phyloP scores from a whole-genome alignment of 2,797 vertebrate species.

The Chelmon rostratus region DNA sequence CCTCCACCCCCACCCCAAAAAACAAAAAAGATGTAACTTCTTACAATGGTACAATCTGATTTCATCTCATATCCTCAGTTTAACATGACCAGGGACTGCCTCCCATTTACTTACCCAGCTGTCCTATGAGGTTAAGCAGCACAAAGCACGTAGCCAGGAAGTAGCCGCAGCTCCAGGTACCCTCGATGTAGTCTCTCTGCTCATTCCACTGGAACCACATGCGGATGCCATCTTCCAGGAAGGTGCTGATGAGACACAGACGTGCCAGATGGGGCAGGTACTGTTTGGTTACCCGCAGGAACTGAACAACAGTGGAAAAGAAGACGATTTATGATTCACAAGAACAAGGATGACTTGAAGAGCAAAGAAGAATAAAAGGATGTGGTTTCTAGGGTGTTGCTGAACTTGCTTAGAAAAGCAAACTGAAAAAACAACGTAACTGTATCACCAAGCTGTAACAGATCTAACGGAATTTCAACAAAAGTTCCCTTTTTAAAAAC shows the following conservation, averaged over 20 bases:
- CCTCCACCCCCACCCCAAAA: no score
- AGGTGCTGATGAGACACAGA: slow-evolving; percentile 97
- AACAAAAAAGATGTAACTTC: no score
- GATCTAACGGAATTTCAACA: not conserved
- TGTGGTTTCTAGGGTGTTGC: slow-evolving; percentile 7
- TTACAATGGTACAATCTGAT: no score
- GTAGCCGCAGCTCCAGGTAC: slow-evolving; percentile 96
- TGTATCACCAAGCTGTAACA: not conserved
- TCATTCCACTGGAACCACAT: slow-evolving; percentile 99
- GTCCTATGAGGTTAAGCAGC: slow-evolving; percentile 95
- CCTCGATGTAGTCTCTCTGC: slow-evolving; percentile 97
- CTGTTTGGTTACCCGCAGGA: slow-evolving; percentile 96
- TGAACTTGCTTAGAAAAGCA: not conserved
- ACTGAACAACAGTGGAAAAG: slow-evolving; percentile 81
- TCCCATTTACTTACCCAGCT: slow-evolving; percentile 90
- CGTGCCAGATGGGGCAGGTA: slow-evolving; percentile 96
- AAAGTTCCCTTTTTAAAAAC: not conserved
- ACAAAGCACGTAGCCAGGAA: slow-evolving; percentile 95
- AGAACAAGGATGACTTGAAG: not conserved
- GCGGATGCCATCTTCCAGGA: slow-evolving; percentile 97
- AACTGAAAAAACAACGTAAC: slow-evolving; percentile 6
- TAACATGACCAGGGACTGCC: no score
- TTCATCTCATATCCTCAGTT: no score
- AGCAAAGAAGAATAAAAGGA: slow-evolving; percentile 6
- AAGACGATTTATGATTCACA: not conserved